Evolutionary conservation across 2,113 vertebrate genomes (phyloP), one percentile per base, ranked within the genome.

Genomic region (Vombatus ursinus): DNA sequence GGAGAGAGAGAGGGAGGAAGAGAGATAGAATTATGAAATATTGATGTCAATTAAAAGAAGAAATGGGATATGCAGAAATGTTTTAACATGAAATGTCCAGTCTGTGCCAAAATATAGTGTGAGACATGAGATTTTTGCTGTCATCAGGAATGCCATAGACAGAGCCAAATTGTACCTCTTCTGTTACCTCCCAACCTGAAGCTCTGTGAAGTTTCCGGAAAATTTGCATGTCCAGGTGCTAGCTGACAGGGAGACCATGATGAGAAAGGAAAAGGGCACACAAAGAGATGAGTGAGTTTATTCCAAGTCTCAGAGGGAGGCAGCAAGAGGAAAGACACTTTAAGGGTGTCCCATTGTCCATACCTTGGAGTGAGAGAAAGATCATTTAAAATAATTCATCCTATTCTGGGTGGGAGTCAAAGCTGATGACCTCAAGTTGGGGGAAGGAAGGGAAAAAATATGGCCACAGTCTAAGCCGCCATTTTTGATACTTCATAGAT

Each of bases 31-130:
- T 91, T 89, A 84, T 77, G 52, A 91, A 94, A 57, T 93, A 94
- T 90, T 92, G 89, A 93, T 57, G 50, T 94, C 93, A 54, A 92
- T 96, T 94, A 91, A 47, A 44, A 51, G 90, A 49, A 54, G 52
- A 94, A 96, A 89, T 95, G 90, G 93, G n/a, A 95, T 96, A 91
- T 48, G 93, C 92, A 93, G 94, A 95, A 94, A 92, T 68, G 28
- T 68, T 28, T 37, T 68, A 68, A 68, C 10, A 37, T 37, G 0
- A 37, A 61, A 61, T 31, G 26, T 37, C 57, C 28, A 61, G 1
- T 37, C 12, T 68, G 31, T 68, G 57, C 31, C 57, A 37, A 14
- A 68, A 68, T 16, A 14, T 31, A 31, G 9, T 57, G 8, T 28
- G 9, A 57, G 54, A 19, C 26, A 57, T 10, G 48, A 68, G 31